Evolutionary conservation across 1,140 invertebrate genomes (phyloP).

Genomic region (Scylla paramamosain): DNA sequence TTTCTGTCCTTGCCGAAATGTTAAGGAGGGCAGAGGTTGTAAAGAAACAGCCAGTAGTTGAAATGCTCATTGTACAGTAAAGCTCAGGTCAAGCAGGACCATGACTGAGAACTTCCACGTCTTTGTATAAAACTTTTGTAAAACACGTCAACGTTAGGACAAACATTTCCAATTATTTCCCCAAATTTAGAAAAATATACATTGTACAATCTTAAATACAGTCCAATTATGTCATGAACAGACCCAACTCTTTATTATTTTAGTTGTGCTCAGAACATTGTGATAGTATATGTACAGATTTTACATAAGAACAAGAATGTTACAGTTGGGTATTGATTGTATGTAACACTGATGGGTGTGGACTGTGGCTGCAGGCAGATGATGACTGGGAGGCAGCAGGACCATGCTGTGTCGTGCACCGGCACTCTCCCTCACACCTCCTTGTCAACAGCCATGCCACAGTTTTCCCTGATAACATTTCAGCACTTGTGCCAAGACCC

Average conservation of each 20-base stretch:
- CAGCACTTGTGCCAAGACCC: constrained; percentile 3
- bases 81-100: neutral
- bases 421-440: neutral
- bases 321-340: neutral
- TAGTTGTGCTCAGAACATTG: neutral
- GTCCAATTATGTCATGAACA: neutral
- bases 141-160: neutral
- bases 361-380: neutral
- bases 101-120: neutral
- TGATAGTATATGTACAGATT: neutral
- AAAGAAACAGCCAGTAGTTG: neutral
- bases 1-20: neutral
- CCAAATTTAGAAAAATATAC: constrained; percentile 17
- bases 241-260: no score
- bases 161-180: neutral
- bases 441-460: neutral
- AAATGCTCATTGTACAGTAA: constrained; percentile 1
- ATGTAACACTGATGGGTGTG: neutral
- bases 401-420: no score
- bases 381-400: neutral
- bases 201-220: constrained; percentile 3
- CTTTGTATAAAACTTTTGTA: constrained; percentile 4
- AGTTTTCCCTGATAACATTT: constrained; percentile 15
- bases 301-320: neutral
- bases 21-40: neutral